Evolutionary conservation across 2,113 vertebrate species (phyloP).

Genomic region (Dicerorhinus sumatrensis): DNA sequence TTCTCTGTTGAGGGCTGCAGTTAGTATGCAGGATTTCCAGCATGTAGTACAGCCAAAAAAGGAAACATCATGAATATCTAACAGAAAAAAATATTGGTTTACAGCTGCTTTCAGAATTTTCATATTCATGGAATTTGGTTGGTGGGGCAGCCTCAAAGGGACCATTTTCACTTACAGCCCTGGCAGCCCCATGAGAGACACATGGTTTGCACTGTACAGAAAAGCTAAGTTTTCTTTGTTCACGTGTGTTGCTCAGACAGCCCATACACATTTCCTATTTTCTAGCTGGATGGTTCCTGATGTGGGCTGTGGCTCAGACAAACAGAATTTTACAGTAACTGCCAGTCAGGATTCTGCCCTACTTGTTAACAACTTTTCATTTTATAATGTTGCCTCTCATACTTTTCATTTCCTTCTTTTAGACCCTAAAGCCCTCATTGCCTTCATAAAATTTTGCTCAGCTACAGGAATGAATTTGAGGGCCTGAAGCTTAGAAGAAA

Average conservation of each 20-base stretch:
- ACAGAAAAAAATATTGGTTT: constrained; percentile 17
- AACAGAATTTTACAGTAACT: neutral
- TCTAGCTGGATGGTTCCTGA: constrained; percentile 15
- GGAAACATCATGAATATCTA: constrained; percentile 45
- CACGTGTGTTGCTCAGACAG: neutral
- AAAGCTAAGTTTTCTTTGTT: constrained; percentile 45
- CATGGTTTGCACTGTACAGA: neutral
- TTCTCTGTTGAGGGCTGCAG: neutral
- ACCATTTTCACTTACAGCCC: neutral
- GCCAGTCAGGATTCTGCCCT: neutral
- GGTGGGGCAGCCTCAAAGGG: neutral
- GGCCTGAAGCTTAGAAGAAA: constrained; percentile 3
- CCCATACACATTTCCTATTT: neutral
- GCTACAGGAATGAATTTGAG: neutral
- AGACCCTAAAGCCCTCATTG: neutral
- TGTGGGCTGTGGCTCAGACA: constrained; percentile 46
- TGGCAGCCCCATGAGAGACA: neutral
- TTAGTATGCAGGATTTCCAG: neutral
- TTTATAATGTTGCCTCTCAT: constrained; percentile 10
- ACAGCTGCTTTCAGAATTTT: constrained; percentile 60
- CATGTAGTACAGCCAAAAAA: neutral
- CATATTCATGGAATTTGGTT: constrained; percentile 24
- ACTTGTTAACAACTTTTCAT: constrained; percentile 33
- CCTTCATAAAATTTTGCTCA: constrained; percentile 45
- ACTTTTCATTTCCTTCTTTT: neutral